Conservation (phyloP, 1,140 invertebrate species). For the Drosophila nigromelanica region DNA sequence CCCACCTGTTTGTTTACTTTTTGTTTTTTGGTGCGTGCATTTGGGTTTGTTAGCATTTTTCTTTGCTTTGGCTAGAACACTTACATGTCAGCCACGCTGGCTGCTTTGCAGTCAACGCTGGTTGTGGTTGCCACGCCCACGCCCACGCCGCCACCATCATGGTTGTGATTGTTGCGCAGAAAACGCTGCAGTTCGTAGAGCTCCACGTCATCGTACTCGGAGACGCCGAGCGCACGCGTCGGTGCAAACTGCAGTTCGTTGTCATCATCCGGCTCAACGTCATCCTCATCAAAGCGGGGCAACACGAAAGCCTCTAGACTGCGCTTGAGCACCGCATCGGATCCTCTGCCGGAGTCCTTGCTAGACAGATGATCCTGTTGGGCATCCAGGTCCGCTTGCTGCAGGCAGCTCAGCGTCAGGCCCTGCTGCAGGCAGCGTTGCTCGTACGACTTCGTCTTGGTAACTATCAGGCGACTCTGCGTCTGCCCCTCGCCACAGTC, state of each 20-base stretch:
- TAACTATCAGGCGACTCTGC: slow-evolving; percentile 67
- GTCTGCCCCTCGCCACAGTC: slow-evolving; percentile 32
- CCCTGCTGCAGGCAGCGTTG: slow-evolving; percentile 69
- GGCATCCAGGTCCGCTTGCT: slow-evolving; percentile 59
- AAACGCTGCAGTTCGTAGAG: slow-evolving; percentile 63
- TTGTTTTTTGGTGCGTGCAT: slow-evolving; percentile 40
- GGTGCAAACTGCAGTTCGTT: slow-evolving; percentile 56
- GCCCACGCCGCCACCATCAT: slow-evolving; percentile 52
- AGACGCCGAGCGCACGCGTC: slow-evolving; percentile 55
- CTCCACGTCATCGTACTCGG: slow-evolving; percentile 65
- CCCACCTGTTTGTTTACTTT: slow-evolving; percentile 45
- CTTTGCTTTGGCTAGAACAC: slow-evolving; percentile 53
- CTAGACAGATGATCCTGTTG: slow-evolving; percentile 79
- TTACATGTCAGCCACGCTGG: slow-evolving; percentile 66
- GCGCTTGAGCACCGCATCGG: slow-evolving; percentile 77
- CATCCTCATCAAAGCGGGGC: slow-evolving; percentile 43
- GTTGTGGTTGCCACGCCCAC: slow-evolving; percentile 20
- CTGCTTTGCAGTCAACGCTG: slow-evolving; percentile 56
- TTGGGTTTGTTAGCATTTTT: slow-evolving; percentile 25
- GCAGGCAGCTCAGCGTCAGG: slow-evolving; percentile 61
- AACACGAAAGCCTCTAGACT: slow-evolving; percentile 72
- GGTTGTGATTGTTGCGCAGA: slow-evolving; percentile 73
- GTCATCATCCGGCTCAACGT: slow-evolving; percentile 40
- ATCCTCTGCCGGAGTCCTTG: slow-evolving; percentile 79
- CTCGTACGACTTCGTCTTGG: slow-evolving; percentile 72